phyloP scores from a whole-genome alignment of 2,113 vertebrate species.

The Mormyrus lacerda region DNA sequence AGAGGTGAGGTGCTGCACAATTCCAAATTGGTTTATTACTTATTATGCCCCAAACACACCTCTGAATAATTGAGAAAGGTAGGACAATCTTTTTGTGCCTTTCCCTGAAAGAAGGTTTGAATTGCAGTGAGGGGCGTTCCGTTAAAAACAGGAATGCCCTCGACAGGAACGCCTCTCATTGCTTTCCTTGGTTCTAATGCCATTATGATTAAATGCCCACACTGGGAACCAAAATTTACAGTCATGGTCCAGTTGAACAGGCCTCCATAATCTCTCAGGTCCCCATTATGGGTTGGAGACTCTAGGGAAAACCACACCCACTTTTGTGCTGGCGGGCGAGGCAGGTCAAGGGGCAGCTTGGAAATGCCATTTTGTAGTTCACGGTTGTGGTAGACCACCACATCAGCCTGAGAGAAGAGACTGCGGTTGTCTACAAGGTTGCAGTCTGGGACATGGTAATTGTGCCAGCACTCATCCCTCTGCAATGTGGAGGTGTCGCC shows the following conservation, averaged over 20 bases:
- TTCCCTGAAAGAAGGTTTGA: no score
- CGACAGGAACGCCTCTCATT: no score
- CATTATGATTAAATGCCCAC: no score
- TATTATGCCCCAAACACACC: no score
- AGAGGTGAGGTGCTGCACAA: no score
- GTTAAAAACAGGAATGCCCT: no score
- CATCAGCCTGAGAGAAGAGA: slow-evolving; percentile 47
- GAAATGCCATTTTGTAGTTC: slow-evolving; percentile 42
- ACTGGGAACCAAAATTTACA: no score
- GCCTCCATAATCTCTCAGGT: slow-evolving; percentile 45
- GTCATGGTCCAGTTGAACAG: slow-evolving; percentile 85
- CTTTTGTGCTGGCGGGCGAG: slow-evolving; percentile 51
- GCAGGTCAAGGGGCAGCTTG: slow-evolving; percentile 44
- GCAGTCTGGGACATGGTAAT: slow-evolving; percentile 57
- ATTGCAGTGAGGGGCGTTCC: no score
- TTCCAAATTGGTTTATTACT: no score
- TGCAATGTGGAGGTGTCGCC: slow-evolving; percentile 45
- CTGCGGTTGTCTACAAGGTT: slow-evolving; percentile 51
- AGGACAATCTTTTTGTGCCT: no score
- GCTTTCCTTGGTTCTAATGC: no score
- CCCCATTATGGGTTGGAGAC: slow-evolving; percentile 64
- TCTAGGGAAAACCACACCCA: slow-evolving; percentile 87
- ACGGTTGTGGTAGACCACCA: slow-evolving; percentile 73
- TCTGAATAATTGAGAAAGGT: no score
- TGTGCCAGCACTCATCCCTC: slow-evolving; percentile 44